A percentile compares a stretch with the other conserved stretches of the same genome.
These are phyloP conservation scores for Melipona bicolor DNA, from an alignment of 2,888 invertebrate genomes.

Conservation along the genomic window DNA sequence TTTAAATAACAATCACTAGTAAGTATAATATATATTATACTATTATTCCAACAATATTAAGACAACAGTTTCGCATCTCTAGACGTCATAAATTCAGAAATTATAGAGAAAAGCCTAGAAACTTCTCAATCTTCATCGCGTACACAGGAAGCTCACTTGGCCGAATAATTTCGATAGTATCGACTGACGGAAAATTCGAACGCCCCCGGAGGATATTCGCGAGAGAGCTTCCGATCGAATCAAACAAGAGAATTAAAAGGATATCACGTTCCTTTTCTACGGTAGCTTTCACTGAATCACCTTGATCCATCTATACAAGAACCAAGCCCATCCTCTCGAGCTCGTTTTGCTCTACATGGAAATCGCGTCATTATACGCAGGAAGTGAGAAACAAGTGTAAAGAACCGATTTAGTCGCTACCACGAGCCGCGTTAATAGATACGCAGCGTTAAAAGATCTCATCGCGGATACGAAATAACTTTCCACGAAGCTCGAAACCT, in stretches of 20 bases:
- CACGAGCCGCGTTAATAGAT: not conserved
- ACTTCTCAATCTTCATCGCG: not conserved
- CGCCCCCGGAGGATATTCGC: not conserved
- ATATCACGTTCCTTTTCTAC: conserved; percentile 64
- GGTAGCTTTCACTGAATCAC: conserved; percentile 67
- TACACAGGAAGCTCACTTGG: not conserved
- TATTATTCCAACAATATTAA: not conserved
- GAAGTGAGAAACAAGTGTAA: conserved; percentile 73
- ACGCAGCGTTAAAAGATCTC: conserved; percentile 1
- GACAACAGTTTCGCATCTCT: not conserved
- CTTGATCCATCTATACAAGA: conserved; percentile 33
- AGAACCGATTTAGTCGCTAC: conserved; percentile 18
- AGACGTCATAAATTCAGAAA: not conserved
- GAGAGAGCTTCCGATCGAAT: conserved; percentile 55
- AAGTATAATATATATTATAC: too few relatives aligned
- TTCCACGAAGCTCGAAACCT: not conserved
- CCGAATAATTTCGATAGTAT: conserved; percentile 1
- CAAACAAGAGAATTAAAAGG: conserved; percentile 21
- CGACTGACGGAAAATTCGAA: not conserved
- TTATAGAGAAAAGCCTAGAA: too few relatives aligned
- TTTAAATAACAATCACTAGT: not conserved
- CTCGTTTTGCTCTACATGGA: conserved; percentile 64
- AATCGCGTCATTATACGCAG: conserved; percentile 72
- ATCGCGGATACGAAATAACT: conserved; percentile 26
- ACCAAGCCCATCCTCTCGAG: conserved; percentile 51